Evolutionary conservation across 1,140 invertebrate genomes (phyloP).

Genomic region (Platyscapa corneri): DNA sequence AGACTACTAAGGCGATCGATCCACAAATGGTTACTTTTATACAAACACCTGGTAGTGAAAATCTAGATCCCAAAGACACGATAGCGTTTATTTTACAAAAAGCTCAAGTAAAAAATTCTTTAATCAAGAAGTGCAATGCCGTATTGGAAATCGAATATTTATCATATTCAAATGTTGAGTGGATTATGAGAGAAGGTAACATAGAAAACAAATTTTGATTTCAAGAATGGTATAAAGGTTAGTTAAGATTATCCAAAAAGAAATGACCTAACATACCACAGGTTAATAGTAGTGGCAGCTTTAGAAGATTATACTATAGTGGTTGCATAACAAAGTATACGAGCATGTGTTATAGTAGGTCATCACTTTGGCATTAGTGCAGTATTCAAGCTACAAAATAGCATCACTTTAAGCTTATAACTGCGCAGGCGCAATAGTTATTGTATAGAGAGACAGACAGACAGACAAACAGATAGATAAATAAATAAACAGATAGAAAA

Average conservation of each 20-base stretch:
- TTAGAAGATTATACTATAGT: not conserved
- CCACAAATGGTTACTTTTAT: too few species aligned
- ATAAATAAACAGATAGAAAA: not conserved
- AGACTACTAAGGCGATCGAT: too few species aligned
- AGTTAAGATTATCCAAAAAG: not conserved
- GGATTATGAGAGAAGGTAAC: not conserved
- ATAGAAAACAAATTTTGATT: not conserved
- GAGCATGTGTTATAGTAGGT: not conserved
- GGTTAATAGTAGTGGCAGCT: not conserved
- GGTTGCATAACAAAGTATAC: not conserved
- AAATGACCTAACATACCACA: not conserved
- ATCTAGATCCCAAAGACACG: too few species aligned
- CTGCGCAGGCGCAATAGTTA: not conserved
- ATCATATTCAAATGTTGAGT: not conserved
- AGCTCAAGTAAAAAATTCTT: too few species aligned
- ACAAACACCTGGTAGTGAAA: too few species aligned
- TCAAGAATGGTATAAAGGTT: not conserved
- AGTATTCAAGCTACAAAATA: not conserved
- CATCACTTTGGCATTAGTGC: not conserved
- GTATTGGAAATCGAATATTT: not conserved
- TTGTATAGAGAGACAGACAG: not conserved
- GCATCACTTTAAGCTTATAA: not conserved
- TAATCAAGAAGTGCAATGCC: too few species aligned
- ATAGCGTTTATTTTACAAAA: too few species aligned
- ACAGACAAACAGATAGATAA: not conserved